Evolutionary conservation across 2,797 vertebrate genomes (phyloP).

Genomic region (Arnoldichthys spilopterus): DNA sequence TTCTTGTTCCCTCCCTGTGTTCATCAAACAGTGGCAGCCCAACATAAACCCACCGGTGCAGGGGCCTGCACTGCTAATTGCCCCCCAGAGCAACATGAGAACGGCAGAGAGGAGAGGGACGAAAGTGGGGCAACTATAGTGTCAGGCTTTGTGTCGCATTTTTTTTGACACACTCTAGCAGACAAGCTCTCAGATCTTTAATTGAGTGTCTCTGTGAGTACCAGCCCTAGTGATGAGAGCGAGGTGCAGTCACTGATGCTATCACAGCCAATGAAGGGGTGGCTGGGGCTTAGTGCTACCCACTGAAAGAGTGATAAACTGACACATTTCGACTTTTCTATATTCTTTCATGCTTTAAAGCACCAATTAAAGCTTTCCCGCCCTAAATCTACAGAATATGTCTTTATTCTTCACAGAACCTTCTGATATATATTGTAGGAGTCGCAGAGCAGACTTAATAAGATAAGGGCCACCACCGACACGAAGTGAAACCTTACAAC

Average conservation of each 20-base stretch:
- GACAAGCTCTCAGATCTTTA: slow-evolving; percentile 66
- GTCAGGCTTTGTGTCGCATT: slow-evolving; percentile 55
- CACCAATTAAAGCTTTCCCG: neutral
- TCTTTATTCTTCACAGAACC: neutral
- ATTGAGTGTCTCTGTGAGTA: slow-evolving; percentile 61
- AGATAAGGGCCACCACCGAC: neutral
- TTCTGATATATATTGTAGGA: neutral
- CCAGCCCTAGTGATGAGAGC: slow-evolving; percentile 1
- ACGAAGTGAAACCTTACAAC: neutral
- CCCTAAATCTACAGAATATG: neutral
- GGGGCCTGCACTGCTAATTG: slow-evolving; percentile 38
- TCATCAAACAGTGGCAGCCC: slow-evolving; percentile 54
- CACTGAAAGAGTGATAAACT: neutral
- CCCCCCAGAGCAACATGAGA: slow-evolving; percentile 20
- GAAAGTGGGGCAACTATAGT: slow-evolving; percentile 44
- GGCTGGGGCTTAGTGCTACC: neutral
- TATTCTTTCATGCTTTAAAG: slow-evolving; percentile 3
- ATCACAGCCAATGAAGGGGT: slow-evolving; percentile 16
- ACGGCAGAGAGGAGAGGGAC: slow-evolving; percentile 17
- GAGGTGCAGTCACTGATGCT: slow-evolving; percentile 12
- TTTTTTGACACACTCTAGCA: slow-evolving; percentile 57
- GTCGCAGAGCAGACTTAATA: neutral
- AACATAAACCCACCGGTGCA: slow-evolving; percentile 29
- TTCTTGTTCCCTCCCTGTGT: slow-evolving; percentile 30
- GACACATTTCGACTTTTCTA: slow-evolving; percentile 6